These are phyloP conservation scores for Pangasianodon hypophthalmus DNA, from an alignment of 2,113 vertebrate genomes.

Conservation along the genomic window DNA sequence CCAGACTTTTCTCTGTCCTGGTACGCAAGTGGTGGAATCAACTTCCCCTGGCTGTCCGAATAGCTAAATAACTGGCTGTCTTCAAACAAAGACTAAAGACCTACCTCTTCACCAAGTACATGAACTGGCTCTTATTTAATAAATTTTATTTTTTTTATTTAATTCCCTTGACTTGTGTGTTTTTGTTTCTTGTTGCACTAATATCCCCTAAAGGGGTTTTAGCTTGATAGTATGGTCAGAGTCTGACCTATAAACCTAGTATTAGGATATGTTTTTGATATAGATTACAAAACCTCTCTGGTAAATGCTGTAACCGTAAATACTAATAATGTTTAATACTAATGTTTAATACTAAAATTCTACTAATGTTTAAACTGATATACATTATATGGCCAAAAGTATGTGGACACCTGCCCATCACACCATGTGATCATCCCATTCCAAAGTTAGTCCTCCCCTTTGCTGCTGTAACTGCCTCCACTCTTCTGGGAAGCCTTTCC, in stretches of 20 bases:
- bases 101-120: background rate
- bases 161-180: background rate
- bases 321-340: no score
- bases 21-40: background rate
- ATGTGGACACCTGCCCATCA: background rate
- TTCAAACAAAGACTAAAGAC: background rate
- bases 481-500: background rate
- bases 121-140: background rate
- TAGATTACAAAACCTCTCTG: background rate
- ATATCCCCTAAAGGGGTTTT: background rate
- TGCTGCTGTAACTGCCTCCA: background rate
- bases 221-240: background rate
- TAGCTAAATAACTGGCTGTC: background rate
- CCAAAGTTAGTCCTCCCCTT: background rate
- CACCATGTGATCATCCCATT: background rate
- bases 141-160: background rate
- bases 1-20: background rate
- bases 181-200: background rate
- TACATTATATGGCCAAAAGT: background rate
- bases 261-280: background rate
- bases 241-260: no score
- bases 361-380: background rate
- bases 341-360: no score
- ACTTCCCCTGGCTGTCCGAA: background rate
- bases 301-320: background rate